Percentiles rank a stretch among this genome's conserved stretches.
Evolutionary conservation across 2,888 invertebrate genomes (phyloP).

Genomic region (Petrolisthes cinctipes): DNA sequence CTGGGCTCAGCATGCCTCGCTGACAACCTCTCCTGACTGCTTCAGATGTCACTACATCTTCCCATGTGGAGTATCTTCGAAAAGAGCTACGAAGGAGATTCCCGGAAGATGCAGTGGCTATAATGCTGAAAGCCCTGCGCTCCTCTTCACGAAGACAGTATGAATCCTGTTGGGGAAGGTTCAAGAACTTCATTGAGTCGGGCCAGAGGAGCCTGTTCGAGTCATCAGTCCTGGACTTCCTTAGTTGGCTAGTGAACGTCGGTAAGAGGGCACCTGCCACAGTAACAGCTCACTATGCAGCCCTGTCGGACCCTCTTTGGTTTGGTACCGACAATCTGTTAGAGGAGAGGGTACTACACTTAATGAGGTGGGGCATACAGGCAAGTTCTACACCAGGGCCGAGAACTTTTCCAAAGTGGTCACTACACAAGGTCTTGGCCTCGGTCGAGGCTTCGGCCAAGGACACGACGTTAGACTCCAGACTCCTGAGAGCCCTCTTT

Average conservation of each 20-base stretch:
- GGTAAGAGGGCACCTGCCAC: no score
- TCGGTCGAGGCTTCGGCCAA: no score
- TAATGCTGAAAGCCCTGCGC: background rate
- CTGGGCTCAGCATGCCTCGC: no score
- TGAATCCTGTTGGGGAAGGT: no score
- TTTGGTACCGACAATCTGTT: background rate
- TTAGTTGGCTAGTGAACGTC: background rate
- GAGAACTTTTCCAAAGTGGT: background rate
- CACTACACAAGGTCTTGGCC: no score
- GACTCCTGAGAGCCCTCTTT: no score
- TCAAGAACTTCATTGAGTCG: background rate
- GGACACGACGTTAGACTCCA: no score
- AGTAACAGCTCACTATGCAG: background rate
- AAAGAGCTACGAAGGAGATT: background rate
- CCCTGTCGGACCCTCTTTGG: background rate
- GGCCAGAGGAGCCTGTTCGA: background rate
- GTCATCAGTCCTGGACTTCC: constrained; percentile 1
- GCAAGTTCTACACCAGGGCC: background rate
- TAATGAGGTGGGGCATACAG: background rate
- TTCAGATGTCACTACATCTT: no score
- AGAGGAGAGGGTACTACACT: constrained; percentile 8
- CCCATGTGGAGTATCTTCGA: background rate
- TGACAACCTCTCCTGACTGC: no score
- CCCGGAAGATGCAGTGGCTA: background rate
- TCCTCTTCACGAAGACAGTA: background rate